phyloP scores from a whole-genome alignment of 1,140 invertebrate genomes.

The Mya arenaria region DNA sequence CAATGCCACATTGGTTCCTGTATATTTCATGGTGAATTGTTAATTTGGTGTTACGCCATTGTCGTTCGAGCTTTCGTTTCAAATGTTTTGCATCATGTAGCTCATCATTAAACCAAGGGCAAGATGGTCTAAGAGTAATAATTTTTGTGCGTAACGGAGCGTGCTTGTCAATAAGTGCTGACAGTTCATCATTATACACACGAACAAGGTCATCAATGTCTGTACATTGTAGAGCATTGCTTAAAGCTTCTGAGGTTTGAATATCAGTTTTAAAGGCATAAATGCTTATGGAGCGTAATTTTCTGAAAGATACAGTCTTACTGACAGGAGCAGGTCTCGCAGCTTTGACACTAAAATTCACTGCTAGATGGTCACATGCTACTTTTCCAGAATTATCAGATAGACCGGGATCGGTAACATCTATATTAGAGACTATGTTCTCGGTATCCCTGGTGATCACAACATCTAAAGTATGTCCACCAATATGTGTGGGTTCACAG shows the following conservation, averaged over 20 bases:
- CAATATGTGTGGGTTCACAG: slow-evolving; percentile 27
- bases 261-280: slow-evolving; percentile 28
- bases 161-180: background rate
- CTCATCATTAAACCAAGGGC: slow-evolving; percentile 3
- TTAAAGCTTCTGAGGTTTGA: background rate
- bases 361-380: slow-evolving; percentile 41
- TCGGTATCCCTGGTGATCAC: slow-evolving; percentile 44
- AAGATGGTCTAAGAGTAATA: background rate
- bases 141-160: background rate
- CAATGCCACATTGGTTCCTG: slow-evolving; percentile 33
- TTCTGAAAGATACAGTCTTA: slow-evolving; percentile 31
- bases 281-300: slow-evolving; percentile 3
- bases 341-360: background rate
- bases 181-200: slow-evolving; percentile 4
- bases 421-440: slow-evolving; percentile 1
- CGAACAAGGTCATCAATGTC: background rate
- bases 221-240: background rate
- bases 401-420: slow-evolving; percentile 18
- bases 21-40: slow-evolving; percentile 32
- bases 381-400: slow-evolving; percentile 47
- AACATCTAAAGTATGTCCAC: slow-evolving; percentile 49
- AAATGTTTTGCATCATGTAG: slow-evolving; percentile 5
- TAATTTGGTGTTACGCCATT: slow-evolving; percentile 7
- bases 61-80: background rate
- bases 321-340: slow-evolving; percentile 28